Evolutionary conservation across 1,140 invertebrate species (phyloP).

Genomic region (Cyclargus thomasi): DNA sequence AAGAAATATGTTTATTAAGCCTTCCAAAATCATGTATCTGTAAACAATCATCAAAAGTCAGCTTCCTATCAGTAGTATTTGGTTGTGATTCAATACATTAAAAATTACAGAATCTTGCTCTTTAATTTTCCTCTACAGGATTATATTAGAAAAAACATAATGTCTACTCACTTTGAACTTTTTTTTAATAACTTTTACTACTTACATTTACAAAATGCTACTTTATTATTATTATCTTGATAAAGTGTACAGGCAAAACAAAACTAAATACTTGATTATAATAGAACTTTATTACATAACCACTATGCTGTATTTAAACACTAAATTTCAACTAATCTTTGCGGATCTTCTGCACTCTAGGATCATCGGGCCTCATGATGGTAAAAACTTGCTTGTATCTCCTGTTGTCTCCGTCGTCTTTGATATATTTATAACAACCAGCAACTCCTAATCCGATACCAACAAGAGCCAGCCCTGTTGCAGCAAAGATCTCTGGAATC

Average conservation of each 20-base stretch:
- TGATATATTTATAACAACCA: slow-evolving; percentile 68
- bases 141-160: slow-evolving; percentile 1
- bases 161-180: no score
- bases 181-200: no score
- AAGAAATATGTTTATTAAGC: no score
- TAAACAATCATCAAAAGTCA: background rate
- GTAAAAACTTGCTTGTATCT: slow-evolving; percentile 78
- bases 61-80: background rate
- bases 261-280: slow-evolving; percentile 28
- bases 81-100: background rate
- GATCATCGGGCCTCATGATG: slow-evolving; percentile 79
- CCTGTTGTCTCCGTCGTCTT: slow-evolving; percentile 79
- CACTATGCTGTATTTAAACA: slow-evolving; percentile 28
- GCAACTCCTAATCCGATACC: slow-evolving; percentile 65
- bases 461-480: slow-evolving; percentile 70
- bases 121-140: background rate
- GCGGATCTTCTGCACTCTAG: slow-evolving; percentile 71
- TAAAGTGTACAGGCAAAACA: background rate
- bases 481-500: slow-evolving; percentile 79
- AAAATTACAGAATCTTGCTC: background rate
- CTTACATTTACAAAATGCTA: no score
- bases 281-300: slow-evolving; percentile 64
- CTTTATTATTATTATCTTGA: background rate
- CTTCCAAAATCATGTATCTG: background rate
- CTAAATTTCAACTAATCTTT: slow-evolving; percentile 45